Conservation (phyloP, 2,113 vertebrate genomes). For the Haemorhous mexicanus region DNA sequence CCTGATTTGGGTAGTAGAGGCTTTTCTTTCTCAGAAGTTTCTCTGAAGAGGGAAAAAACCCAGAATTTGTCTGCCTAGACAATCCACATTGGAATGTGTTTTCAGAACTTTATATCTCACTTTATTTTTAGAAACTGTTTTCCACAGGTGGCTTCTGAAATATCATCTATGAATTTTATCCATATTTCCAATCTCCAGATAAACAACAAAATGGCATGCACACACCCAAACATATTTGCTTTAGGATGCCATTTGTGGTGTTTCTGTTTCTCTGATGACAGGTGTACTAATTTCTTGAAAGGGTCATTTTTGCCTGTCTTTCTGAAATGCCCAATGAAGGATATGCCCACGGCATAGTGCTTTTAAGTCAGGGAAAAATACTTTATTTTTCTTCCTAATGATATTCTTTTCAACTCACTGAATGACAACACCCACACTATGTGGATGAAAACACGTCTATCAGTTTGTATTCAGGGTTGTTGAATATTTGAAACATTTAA, state of each 20-base stretch:
- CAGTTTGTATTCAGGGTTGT: neutral
- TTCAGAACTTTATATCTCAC: neutral
- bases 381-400: neutral
- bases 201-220: neutral
- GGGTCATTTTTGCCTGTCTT: neutral
- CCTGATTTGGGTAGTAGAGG: neutral
- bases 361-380: neutral
- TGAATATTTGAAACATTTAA: neutral
- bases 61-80: neutral
- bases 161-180: neutral
- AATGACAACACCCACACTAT: neutral
- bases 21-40: neutral
- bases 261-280: neutral
- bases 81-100: neutral
- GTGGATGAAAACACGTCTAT: neutral
- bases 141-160: neutral
- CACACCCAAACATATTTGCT: neutral
- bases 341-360: neutral
- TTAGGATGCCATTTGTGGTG: neutral
- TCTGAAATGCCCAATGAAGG: neutral
- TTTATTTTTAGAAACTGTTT: neutral
- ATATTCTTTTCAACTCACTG: neutral
- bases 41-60: rapidly evolving
- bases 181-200: neutral
- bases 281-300: neutral